Evolutionary conservation across 2,797 vertebrate species (phyloP).

Genomic region (Amazonetta brasiliensis): DNA sequence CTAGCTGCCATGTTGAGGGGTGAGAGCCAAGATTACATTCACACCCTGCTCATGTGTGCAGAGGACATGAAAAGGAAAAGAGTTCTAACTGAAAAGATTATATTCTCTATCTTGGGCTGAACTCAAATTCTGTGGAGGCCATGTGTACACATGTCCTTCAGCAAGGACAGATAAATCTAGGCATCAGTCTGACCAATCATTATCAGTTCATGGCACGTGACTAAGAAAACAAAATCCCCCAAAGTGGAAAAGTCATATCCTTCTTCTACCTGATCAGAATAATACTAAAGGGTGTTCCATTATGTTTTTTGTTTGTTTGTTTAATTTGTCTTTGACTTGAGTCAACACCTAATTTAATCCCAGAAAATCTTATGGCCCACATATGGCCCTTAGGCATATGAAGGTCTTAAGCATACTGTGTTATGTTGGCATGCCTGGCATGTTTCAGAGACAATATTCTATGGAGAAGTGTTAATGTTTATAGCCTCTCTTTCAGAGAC

Average conservation of each 20-base stretch:
- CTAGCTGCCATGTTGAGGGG: conserved; percentile 1
- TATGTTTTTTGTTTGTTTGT: not conserved
- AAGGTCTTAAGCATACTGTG: not conserved
- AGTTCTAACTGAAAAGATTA: not conserved
- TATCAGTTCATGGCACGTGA: not conserved
- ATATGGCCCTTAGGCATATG: not conserved
- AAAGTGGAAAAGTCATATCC: not conserved
- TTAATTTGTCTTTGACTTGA: not conserved
- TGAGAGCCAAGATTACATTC: conserved; percentile 20
- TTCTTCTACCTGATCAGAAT: not conserved
- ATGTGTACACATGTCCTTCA: not conserved
- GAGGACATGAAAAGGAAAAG: conserved; percentile 21
- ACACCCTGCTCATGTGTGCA: conserved; percentile 12
- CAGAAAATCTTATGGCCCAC: not conserved
- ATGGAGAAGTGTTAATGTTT: not conserved
- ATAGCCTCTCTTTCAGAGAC: not conserved
- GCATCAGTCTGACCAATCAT: not conserved
- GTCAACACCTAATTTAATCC: not conserved
- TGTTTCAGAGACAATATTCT: not conserved
- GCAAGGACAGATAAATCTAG: not conserved
- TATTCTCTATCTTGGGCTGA: not conserved
- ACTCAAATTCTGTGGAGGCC: not conserved
- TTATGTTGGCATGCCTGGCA: not conserved
- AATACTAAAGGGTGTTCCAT: not conserved
- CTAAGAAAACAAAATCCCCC: not conserved